phyloP scores from a whole-genome alignment of 1,140 invertebrate genomes.

The Pogonognathellus flavescens region DNA sequence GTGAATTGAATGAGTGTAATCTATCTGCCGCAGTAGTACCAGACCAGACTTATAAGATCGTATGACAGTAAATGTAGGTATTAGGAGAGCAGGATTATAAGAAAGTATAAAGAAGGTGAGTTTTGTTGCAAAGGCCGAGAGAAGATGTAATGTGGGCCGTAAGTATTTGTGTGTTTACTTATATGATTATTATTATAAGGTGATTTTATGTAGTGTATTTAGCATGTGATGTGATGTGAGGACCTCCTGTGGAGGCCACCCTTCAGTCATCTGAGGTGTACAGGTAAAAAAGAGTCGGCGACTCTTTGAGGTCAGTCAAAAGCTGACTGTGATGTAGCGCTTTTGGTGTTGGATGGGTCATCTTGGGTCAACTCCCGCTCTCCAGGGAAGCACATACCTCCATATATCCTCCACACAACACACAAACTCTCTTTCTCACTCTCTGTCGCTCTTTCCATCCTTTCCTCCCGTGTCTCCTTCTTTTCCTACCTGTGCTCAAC shows the following conservation, averaged over 20 bases:
- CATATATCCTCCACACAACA: constrained; percentile 29
- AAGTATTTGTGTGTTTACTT: constrained; percentile 18
- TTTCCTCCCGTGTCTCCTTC: background rate
- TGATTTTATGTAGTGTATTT: constrained; percentile 58
- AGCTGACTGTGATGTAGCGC: constrained; percentile 62
- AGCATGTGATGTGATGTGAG: constrained; percentile 39
- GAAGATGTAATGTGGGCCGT: background rate
- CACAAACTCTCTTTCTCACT: background rate
- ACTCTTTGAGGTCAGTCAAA: constrained; percentile 64
- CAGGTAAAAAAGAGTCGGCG: constrained; percentile 61
- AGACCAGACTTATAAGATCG: too few relatives aligned
- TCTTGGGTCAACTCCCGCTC: constrained; percentile 61
- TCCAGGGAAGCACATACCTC: constrained; percentile 53
- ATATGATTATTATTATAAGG: constrained; percentile 42
- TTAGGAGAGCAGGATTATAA: too few relatives aligned
- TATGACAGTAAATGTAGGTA: too few relatives aligned
- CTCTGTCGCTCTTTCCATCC: constrained; percentile 11
- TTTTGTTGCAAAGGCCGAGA: background rate
- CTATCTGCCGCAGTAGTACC: too few relatives aligned
- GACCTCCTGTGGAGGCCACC: constrained; percentile 59
- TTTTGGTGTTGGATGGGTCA: constrained; percentile 61
- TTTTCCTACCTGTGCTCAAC: background rate
- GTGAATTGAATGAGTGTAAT: too few relatives aligned
- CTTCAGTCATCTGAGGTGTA: constrained; percentile 60
- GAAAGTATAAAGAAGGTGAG: background rate